Base-by-base conservation (phyloP, 2,797 vertebrate genomes). In the Anabas testudineus region DNA sequence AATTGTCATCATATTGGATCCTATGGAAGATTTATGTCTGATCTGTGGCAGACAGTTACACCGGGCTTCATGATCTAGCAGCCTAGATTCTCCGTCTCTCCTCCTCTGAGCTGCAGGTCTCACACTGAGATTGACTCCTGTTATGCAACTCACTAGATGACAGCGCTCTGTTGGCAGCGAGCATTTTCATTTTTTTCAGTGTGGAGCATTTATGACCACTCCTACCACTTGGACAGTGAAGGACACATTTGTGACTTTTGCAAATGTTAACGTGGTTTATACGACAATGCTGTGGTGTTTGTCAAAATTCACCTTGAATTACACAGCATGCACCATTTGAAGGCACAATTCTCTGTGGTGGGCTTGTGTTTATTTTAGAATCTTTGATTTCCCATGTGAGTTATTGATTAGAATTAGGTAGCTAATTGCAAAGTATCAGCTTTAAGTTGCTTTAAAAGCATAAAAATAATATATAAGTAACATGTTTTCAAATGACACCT, bases 41-140 rank as follows among this genome's bases (percentile, higher is more conserved):
- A 60, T n/a, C 28, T 45, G 59, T 21, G 30, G 28, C 62, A 60
- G 66, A 70, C 42, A 63, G 39, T 1, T 28, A 10, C 14, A 32
- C 42, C 46, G 22, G 37, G 54, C 16, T 52, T 61, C 41, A 57
- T 61, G 73, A 72, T 55, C 42, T 68, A 51, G 64, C 61, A 43
- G 64, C 41, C 53, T 10, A 0, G 49, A 28, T 64, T 68, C 14
- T 3, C 41, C 2, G 2, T 63, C 57, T 66, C 76, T 74, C 56
- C 48, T 12, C 39, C 71, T 80, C 68, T 61, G 55, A 79, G 62
- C 80, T 69, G 54, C 72, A 79, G 64, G 71, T 58, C 60, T 71
- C 72, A 41, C 47, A 60, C 60, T 53, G 63, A 80, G 67, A 82
- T 76, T 63, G 57, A 36, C 57, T 71, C 67, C 60, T 58, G 60